phyloP scores from a whole-genome alignment of 2,888 invertebrate genomes.

The Hirudinaria manillensis region DNA sequence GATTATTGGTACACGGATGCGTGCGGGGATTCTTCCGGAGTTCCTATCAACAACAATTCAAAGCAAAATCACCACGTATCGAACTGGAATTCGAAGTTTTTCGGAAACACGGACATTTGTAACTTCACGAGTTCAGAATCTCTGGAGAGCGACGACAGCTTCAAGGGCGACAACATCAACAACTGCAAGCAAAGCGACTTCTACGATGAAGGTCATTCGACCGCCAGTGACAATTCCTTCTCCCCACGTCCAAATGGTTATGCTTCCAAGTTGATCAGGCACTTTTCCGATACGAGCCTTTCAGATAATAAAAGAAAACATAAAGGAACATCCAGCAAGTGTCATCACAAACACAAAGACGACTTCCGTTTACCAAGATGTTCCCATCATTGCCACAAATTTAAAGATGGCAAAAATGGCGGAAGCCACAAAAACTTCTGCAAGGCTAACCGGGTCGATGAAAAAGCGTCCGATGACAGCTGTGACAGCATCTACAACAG shows the following conservation, averaged over 20 bases:
- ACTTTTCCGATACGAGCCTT: slow-evolving; percentile 13
- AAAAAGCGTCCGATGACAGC: too few relatives aligned
- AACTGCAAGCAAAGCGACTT: not conserved
- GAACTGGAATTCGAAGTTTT: not conserved
- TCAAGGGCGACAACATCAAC: not conserved
- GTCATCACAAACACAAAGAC: not conserved
- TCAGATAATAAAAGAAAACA: not conserved
- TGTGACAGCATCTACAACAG: too few relatives aligned
- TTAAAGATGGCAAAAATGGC: not conserved
- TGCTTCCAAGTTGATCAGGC: not conserved
- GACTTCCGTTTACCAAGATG: not conserved
- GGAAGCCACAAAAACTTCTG: too few relatives aligned
- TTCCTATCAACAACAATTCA: slow-evolving; percentile 10
- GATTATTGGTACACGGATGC: slow-evolving; percentile 6
- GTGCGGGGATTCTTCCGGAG: not conserved
- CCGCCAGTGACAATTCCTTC: not conserved
- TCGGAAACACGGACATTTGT: not conserved
- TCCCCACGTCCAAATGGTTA: not conserved
- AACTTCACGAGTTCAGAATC: not conserved
- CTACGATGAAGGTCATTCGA: not conserved
- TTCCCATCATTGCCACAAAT: not conserved
- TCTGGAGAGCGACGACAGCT: not conserved
- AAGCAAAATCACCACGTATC: slow-evolving; percentile 21
- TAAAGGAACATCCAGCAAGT: not conserved
- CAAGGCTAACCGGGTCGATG: too few relatives aligned